These are phyloP conservation scores for Lymantria dispar DNA, from an alignment of 2,888 invertebrate genomes.

Conservation along the genomic window DNA sequence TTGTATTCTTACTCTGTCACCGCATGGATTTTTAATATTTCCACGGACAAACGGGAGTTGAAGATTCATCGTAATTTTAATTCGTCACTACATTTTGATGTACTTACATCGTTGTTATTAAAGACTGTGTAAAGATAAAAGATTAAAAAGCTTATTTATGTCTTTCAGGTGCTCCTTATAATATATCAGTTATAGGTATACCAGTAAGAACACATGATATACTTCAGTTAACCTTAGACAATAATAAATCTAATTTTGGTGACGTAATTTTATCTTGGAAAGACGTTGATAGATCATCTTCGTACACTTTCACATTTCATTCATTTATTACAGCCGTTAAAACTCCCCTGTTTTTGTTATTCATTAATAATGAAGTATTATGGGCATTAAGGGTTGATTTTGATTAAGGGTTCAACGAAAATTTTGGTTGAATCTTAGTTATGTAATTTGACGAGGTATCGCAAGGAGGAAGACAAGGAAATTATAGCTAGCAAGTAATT, in stretches of 20 bases:
- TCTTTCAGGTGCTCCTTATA: slow-evolving; percentile 21
- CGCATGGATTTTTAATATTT: too few relatives aligned
- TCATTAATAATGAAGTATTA: slow-evolving; percentile 35
- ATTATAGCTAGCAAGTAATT: too few relatives aligned
- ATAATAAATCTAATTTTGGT: slow-evolving; percentile 61
- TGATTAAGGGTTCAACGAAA: slow-evolving; percentile 6
- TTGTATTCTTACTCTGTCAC: too few relatives aligned
- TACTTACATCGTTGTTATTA: too few relatives aligned
- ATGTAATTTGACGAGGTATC: background rate
- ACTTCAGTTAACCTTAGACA: slow-evolving; percentile 54
- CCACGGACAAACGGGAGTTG: too few relatives aligned
- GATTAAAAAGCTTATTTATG: background rate
- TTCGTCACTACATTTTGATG: too few relatives aligned
- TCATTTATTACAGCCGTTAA: slow-evolving; percentile 59
- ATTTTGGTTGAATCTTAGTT: background rate
- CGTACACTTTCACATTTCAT: slow-evolving; percentile 49
- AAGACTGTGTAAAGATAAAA: too few relatives aligned
- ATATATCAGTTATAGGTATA: slow-evolving; percentile 55
- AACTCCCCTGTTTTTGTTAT: slow-evolving; percentile 37
- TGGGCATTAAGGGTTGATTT: slow-evolving; percentile 20
- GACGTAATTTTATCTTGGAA: slow-evolving; percentile 40
- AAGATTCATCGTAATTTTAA: too few relatives aligned
- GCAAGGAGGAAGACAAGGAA: too few relatives aligned
- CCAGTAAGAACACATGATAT: slow-evolving; percentile 52
- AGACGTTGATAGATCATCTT: slow-evolving; percentile 62